phyloP scores from a whole-genome alignment of 2,888 invertebrate species.

The Spisula solida region DNA sequence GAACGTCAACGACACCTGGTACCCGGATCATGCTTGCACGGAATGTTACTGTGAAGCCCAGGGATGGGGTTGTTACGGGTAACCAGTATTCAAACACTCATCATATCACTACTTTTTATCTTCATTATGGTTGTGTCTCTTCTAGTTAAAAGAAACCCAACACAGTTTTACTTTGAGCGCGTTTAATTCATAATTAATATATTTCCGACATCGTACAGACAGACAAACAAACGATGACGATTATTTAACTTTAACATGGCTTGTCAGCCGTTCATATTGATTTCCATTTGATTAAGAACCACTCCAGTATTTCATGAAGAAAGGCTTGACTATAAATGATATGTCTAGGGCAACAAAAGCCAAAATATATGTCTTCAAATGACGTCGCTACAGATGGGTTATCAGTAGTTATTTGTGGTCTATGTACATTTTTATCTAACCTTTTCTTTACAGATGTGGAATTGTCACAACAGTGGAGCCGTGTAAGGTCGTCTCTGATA shows the following conservation, averaged over 20 bases:
- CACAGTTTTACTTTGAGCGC: neutral
- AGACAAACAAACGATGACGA: no score
- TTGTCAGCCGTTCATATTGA: no score
- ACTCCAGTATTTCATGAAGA: no score
- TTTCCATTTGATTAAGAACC: no score
- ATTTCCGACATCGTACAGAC: no score
- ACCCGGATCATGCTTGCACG: neutral
- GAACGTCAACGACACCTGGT: slow-evolving; percentile 1
- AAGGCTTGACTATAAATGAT: no score
- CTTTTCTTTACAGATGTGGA: neutral
- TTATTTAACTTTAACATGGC: no score
- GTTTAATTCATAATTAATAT: neutral
- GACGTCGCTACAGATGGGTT: neutral
- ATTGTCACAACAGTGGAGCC: neutral
- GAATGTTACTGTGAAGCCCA: neutral
- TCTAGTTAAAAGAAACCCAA: neutral
- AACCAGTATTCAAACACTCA: neutral
- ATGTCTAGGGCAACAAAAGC: no score
- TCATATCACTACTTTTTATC: no score
- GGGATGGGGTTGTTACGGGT: slow-evolving; percentile 20
- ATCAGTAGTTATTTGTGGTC: no score
- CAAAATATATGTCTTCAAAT: neutral
- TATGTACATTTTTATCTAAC: neutral
- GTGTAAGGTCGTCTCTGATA: neutral
- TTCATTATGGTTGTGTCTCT: no score